Evolutionary conservation across 1,140 invertebrate species (phyloP).

Genomic region (Bombus affinis): DNA sequence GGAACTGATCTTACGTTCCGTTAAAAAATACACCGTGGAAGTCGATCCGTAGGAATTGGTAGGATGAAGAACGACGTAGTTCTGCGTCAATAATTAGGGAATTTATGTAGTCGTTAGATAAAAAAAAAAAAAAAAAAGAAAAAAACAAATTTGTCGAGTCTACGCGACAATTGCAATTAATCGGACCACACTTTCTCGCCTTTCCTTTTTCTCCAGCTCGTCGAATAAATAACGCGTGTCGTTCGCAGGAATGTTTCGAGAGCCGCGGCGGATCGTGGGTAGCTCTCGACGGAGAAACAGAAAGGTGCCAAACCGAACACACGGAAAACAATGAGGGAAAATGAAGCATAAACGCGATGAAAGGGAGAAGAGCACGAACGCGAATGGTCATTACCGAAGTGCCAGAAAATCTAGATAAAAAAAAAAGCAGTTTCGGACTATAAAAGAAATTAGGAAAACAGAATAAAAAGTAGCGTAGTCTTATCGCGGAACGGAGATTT

Average conservation of each 20-base stretch:
- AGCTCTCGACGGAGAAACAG: constrained; percentile 24
- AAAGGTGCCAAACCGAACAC: constrained; percentile 36
- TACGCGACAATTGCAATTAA: constrained; percentile 66
- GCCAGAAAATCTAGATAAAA: constrained; percentile 48
- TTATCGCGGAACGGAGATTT: not conserved
- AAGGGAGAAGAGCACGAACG: too few species aligned
- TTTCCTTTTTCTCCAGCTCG: constrained; percentile 68
- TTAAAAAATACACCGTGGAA: constrained; percentile 58
- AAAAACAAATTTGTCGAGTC: constrained; percentile 53
- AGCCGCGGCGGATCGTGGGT: constrained; percentile 35
- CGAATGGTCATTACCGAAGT: constrained; percentile 48
- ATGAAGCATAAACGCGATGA: too few species aligned
- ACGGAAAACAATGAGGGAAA: not conserved
- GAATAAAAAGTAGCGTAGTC: constrained; percentile 31
- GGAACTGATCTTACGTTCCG: constrained; percentile 58
- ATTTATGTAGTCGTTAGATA: constrained; percentile 56
- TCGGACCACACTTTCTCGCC: constrained; percentile 69
- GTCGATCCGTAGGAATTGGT: constrained; percentile 76
- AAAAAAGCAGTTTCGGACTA: constrained; percentile 23
- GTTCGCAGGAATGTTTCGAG: constrained; percentile 42
- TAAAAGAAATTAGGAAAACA: not conserved
- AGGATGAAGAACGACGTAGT: constrained; percentile 62
- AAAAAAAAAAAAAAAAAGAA: not conserved
- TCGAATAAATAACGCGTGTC: constrained; percentile 35
- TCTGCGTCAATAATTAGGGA: constrained; percentile 56